A percentile compares a stretch with the other conserved stretches of the same genome.
Evolutionary conservation across 2,113 vertebrate genomes (phyloP).

Genomic region (Myanophis thanlyinensis): DNA sequence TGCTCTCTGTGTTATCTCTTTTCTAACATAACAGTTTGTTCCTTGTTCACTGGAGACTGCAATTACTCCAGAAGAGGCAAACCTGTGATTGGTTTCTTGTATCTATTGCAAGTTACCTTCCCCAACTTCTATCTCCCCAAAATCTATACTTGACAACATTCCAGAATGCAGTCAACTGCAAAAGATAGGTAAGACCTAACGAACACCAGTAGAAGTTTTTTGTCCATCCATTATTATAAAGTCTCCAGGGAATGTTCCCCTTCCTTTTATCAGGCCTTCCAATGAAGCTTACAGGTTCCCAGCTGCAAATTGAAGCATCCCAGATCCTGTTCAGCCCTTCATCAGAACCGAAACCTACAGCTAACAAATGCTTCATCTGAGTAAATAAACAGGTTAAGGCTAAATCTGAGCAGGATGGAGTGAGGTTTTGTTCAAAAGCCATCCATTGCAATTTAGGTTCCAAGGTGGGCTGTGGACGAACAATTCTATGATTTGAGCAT

Average conservation of each 20-base stretch:
- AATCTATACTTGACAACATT: background rate
- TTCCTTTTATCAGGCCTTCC: background rate
- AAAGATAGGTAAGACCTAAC: background rate
- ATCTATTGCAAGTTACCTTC: background rate
- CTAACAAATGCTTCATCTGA: background rate
- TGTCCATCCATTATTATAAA: background rate
- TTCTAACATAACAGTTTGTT: constrained; percentile 35
- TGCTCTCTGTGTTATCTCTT: constrained; percentile 41
- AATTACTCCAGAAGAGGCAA: background rate
- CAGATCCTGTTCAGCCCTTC: background rate
- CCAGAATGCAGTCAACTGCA: background rate
- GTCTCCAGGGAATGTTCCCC: background rate
- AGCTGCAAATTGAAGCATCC: background rate
- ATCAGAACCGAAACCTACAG: background rate
- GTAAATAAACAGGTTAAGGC: background rate
- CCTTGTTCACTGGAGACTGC: constrained; percentile 35
- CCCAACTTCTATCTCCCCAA: background rate
- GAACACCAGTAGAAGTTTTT: background rate
- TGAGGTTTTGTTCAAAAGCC: background rate
- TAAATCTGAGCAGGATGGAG: background rate
- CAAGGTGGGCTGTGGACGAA: background rate
- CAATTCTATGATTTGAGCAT: background rate
- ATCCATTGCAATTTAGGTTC: background rate
- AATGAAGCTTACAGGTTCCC: background rate
- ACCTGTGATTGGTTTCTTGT: background rate